Evolutionary conservation across 2,797 vertebrate species (phyloP).

Genomic region (Gambelia wislizenii): DNA sequence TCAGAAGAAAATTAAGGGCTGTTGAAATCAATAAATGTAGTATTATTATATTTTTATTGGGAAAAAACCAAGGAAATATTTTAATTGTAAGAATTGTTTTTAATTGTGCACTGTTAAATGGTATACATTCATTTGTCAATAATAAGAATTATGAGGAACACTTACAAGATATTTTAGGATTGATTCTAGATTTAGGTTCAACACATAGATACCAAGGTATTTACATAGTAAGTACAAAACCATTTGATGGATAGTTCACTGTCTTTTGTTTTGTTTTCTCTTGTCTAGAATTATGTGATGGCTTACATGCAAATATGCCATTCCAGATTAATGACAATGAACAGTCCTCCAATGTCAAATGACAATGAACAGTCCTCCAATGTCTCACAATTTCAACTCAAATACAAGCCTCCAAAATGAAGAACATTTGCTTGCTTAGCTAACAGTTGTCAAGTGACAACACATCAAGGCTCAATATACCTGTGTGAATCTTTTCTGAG

Average conservation of each 20-base stretch:
- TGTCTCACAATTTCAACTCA: slow-evolving; percentile 13
- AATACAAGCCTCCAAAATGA: neutral
- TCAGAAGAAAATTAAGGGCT: neutral
- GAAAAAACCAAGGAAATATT: neutral
- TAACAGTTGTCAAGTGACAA: neutral
- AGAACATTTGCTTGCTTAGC: neutral
- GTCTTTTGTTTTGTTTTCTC: neutral
- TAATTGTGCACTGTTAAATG: neutral
- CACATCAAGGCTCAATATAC: neutral
- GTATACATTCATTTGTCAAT: neutral
- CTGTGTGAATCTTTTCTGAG: neutral
- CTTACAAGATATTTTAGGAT: neutral
- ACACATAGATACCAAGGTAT: neutral
- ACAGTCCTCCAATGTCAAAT: neutral
- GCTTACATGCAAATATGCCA: neutral
- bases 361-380: neutral
- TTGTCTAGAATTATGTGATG: neutral
- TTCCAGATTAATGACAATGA: neutral
- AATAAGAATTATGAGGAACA: neutral
- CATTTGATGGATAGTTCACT: neutral
- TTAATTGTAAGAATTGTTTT: neutral
- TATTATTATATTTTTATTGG: neutral
- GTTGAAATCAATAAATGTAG: neutral
- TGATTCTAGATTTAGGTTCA: neutral
- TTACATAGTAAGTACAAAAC: neutral